Conservation (phyloP, 2,113 vertebrate genomes). For the Laticauda laticaudata region DNA sequence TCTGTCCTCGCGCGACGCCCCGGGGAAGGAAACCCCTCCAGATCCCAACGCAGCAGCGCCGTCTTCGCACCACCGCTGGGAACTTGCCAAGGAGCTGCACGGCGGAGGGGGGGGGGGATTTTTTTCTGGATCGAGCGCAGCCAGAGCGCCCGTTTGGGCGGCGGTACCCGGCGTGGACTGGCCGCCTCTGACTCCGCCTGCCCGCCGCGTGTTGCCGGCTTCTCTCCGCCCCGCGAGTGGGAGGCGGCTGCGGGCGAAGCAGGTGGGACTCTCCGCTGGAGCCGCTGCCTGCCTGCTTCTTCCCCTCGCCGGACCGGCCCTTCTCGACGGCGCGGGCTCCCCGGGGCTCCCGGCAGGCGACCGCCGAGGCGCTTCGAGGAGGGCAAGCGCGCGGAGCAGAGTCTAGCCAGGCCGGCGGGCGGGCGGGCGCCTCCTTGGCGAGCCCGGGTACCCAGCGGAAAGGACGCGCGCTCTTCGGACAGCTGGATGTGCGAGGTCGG, state of each 20-base stretch:
- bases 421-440: background rate
- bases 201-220: background rate
- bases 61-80: background rate
- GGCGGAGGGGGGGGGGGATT: no score
- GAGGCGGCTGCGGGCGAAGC: background rate
- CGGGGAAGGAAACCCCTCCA: background rate
- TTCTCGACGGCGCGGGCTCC: background rate
- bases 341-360: background rate
- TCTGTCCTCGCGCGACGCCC: background rate
- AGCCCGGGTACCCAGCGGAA: background rate
- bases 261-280: background rate
- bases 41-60: background rate
- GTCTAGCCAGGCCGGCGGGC: background rate
- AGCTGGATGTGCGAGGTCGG: slow-evolving; percentile 62
- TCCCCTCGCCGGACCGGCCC: background rate
- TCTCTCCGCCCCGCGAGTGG: background rate
- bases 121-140: background rate
- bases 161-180: background rate
- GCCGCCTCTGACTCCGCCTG: background rate
- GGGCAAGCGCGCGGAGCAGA: background rate
- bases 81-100: background rate
- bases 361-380: background rate
- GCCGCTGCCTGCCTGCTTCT: background rate
- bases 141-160: background rate
- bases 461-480: background rate